phyloP scores from a whole-genome alignment of 2,888 invertebrate species.

The Gonocerus acuteangulatus region DNA sequence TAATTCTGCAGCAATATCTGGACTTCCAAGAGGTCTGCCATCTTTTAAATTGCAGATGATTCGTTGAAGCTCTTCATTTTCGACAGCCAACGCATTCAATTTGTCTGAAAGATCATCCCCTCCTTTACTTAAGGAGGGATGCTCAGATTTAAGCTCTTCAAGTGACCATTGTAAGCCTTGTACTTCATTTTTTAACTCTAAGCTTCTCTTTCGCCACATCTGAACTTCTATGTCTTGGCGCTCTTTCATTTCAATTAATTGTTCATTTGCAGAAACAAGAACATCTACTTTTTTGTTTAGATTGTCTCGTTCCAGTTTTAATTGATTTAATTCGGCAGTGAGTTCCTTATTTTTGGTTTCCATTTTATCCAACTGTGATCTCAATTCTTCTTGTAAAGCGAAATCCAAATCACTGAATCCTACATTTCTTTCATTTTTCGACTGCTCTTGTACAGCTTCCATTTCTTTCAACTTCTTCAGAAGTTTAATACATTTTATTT shows the following conservation, averaged over 20 bases:
- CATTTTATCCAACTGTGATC: conserved; percentile 55
- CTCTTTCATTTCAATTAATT: conserved; percentile 71
- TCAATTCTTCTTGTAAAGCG: conserved; percentile 74
- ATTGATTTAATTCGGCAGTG: conserved; percentile 52
- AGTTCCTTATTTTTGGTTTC: conserved; percentile 59
- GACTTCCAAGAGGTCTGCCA: conserved; percentile 6
- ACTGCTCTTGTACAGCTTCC: conserved; percentile 58
- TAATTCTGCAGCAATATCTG: conserved; percentile 8
- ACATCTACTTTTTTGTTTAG: conserved; percentile 64
- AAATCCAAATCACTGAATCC: conserved; percentile 59
- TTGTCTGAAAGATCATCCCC: conserved; percentile 42
- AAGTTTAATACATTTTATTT: conserved; percentile 67
- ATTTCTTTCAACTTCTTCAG: conserved; percentile 77
- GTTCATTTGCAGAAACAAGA: conserved; percentile 65
- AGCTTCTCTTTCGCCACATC: conserved; percentile 62
- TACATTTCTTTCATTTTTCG: conserved; percentile 52
- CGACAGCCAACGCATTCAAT: conserved; percentile 40
- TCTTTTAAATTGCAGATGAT: conserved; percentile 26
- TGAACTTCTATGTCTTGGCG: conserved; percentile 69
- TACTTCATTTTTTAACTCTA: conserved; percentile 61
- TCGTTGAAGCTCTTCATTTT: conserved; percentile 29
- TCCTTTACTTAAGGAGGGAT: conserved; percentile 14
- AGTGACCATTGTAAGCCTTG: conserved; percentile 44
- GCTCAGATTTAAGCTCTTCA: conserved; percentile 22
- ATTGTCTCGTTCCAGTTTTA: conserved; percentile 59